Percentiles rank a stretch among this genome's conserved stretches.
These are phyloP conservation scores for Delphinus delphis DNA, from an alignment of 2,113 vertebrate genomes.

Conservation along the genomic window DNA sequence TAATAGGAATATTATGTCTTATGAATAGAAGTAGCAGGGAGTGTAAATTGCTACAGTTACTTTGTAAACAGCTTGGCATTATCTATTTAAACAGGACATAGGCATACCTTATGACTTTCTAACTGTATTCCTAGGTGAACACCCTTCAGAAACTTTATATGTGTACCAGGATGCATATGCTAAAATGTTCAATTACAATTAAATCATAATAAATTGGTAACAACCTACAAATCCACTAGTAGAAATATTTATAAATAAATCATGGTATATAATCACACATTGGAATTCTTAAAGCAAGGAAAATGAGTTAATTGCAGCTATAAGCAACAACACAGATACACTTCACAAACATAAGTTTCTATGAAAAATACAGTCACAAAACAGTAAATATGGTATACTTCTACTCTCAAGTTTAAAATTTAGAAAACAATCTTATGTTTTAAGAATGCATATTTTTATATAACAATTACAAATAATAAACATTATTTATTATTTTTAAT, in stretches of 20 bases:
- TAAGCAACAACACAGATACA: background rate
- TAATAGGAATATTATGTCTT: background rate
- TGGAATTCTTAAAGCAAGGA: background rate
- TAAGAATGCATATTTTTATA: background rate
- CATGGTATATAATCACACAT: background rate
- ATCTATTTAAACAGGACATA: background rate
- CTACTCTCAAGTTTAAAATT: background rate
- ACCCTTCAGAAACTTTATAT: background rate
- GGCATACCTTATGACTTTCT: background rate
- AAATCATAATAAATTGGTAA: background rate
- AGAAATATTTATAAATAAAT: constrained; percentile 25
- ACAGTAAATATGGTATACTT: background rate
- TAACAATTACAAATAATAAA: background rate
- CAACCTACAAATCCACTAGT: background rate
- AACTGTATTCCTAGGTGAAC: background rate
- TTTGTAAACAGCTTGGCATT: background rate
- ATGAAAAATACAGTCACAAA: background rate
- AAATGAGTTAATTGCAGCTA: background rate
- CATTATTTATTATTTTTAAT: background rate
- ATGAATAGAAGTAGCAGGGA: background rate
- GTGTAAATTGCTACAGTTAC: background rate
- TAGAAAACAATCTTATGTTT: background rate
- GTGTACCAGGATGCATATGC: background rate
- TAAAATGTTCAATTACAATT: background rate
- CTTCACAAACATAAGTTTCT: background rate